Conservation (phyloP, 2,113 vertebrate genomes). For the Dicrurus megarhynchus region DNA sequence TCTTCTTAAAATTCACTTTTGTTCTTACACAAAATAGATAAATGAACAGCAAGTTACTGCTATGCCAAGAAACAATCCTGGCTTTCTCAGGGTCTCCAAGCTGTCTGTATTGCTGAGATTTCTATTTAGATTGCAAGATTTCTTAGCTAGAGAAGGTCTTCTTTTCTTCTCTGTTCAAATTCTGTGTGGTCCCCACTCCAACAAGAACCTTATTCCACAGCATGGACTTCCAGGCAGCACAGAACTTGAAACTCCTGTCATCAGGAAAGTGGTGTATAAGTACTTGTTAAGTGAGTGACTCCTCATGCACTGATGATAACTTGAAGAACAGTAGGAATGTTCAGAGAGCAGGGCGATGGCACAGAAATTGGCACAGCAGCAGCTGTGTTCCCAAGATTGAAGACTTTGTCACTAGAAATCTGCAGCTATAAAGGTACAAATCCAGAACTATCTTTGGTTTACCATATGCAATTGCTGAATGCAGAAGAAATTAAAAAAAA, state of each 20-base stretch:
- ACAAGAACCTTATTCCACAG: neutral
- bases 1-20: neutral
- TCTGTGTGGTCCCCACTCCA: neutral
- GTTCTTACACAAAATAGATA: neutral
- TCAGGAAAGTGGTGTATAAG: neutral
- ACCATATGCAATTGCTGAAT: neutral
- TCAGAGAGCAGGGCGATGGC: neutral
- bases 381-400: neutral
- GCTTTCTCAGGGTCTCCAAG: neutral
- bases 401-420: neutral
- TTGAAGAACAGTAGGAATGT: neutral
- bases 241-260: neutral
- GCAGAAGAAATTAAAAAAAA: neutral
- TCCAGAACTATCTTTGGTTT: neutral
- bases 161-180: neutral
- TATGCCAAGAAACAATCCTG: neutral
- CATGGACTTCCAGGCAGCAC: neutral
- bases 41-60: neutral
- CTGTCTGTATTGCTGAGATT: neutral
- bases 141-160: neutral
- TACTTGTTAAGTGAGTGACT: neutral
- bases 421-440: neutral
- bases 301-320: neutral
- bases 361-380: rapidly evolving
- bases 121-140: neutral